Percentiles rank a stretch among this genome's conserved stretches.
phyloP scores from a whole-genome alignment of 2,888 invertebrate species.

The Phlogophora meticulosa region DNA sequence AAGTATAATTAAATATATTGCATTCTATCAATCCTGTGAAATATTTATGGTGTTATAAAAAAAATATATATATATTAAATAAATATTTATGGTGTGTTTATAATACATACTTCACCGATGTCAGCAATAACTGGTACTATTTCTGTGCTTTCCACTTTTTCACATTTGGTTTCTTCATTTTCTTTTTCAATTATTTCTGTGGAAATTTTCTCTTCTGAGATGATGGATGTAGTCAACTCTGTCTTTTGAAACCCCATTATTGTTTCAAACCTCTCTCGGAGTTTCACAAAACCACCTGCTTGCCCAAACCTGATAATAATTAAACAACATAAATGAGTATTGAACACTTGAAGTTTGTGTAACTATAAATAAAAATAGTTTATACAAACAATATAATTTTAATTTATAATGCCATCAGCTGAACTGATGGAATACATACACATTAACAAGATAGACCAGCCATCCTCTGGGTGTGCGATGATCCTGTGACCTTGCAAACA shows the following conservation, averaged over 20 bases:
- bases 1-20: no score
- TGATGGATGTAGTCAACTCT: conserved; percentile 83
- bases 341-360: background rate
- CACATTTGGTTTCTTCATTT: conserved; percentile 76
- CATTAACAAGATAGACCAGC: conserved; percentile 98
- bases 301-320: conserved; percentile 94
- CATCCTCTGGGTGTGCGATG: conserved; percentile 97
- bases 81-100: background rate
- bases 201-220: conserved; percentile 85
- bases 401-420: no score
- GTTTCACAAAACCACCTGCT: conserved; percentile 96
- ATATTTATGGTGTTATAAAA: no score
- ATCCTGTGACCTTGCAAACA: conserved; percentile 94
- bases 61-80: no score
- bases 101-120: conserved; percentile 79
- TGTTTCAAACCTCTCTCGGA: conserved; percentile 95
- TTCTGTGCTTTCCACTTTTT: conserved; percentile 76
- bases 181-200: conserved; percentile 85
- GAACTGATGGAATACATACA: conserved; percentile 81
- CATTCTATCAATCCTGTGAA: no score
- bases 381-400: no score
- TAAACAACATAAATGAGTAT: conserved; percentile 2
- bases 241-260: conserved; percentile 92
- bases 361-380: conserved; percentile 10
- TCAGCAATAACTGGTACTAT: conserved; percentile 75